Evolutionary conservation across 1,140 invertebrate species (phyloP).

Genomic region (Pissodes strobi): DNA sequence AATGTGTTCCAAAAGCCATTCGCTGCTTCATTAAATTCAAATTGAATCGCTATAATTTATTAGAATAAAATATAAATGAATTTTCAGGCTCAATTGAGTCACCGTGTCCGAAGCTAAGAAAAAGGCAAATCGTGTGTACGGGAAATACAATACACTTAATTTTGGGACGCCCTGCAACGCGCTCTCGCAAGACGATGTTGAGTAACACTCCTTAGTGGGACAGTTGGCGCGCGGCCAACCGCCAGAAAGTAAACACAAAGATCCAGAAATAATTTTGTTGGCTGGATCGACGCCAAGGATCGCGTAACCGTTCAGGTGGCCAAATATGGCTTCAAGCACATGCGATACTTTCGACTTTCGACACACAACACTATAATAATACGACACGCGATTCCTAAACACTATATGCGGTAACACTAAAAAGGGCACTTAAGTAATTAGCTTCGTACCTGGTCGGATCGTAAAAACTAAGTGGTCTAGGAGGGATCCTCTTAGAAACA

Average conservation of each 20-base stretch:
- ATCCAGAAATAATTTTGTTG: slow-evolving; percentile 46
- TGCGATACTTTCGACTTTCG: slow-evolving; percentile 6
- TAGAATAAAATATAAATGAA: neutral
- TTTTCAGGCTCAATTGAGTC: no score
- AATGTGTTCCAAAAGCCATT: no score
- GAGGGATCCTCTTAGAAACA: slow-evolving; percentile 54
- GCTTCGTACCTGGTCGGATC: slow-evolving; percentile 54
- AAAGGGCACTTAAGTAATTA: neutral
- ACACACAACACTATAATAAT: no score
- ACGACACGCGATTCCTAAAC: no score
- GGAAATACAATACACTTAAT: no score
- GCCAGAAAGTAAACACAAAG: slow-evolving; percentile 39
- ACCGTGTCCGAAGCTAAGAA: no score
- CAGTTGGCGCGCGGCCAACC: slow-evolving; percentile 41
- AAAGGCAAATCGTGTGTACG: no score
- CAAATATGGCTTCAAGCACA: slow-evolving; percentile 44
- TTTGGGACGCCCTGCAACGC: neutral
- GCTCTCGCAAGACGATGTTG: neutral
- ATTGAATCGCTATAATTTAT: no score
- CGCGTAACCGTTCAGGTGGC: slow-evolving; percentile 32
- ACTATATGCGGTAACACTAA: no score
- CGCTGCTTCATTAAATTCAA: no score
- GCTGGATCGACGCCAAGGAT: slow-evolving; percentile 35
- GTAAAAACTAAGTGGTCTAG: slow-evolving; percentile 49
- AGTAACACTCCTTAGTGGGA: slow-evolving; percentile 41